A percentile compares a stretch with the other conserved stretches of the same genome.
Conservation (phyloP, 2,797 vertebrate species). For the Smutsia temminckii region DNA sequence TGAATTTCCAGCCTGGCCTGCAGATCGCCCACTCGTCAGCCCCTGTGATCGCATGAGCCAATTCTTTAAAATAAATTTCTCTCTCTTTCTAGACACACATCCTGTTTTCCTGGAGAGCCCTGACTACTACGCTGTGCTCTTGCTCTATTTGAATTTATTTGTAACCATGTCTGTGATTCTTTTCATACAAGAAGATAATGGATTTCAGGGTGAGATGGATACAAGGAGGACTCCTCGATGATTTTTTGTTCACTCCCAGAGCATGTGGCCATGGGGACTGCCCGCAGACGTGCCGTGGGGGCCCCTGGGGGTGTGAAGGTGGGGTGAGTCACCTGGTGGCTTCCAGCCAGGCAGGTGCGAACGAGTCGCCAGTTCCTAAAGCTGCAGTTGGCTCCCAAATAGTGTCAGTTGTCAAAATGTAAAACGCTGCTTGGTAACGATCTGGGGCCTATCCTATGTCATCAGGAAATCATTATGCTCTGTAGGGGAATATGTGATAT, state of each 20-base stretch:
- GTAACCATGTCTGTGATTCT: background rate
- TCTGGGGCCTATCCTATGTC: background rate
- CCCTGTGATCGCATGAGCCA: background rate
- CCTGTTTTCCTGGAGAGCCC: background rate
- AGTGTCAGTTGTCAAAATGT: slow-evolving; percentile 8
- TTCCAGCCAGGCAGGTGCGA: background rate
- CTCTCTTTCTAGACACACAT: rapidly evolving
- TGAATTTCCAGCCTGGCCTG: background rate
- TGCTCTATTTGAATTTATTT: background rate
- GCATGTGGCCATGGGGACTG: background rate
- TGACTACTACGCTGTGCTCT: background rate
- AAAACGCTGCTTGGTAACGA: background rate
- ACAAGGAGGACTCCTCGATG: background rate
- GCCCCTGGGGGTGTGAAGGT: background rate
- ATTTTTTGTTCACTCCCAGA: background rate
- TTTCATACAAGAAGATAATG: background rate
- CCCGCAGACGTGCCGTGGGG: background rate
- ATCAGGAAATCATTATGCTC: slow-evolving; percentile 14
- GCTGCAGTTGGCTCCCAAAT: background rate
- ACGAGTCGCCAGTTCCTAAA: background rate
- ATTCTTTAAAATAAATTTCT: background rate
- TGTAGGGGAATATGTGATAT: background rate
- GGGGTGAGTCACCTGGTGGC: background rate
- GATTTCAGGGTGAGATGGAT: background rate
- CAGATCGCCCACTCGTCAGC: background rate